Conservation (phyloP, 1,140 invertebrate species). For the Calephelis virginiensis region DNA sequence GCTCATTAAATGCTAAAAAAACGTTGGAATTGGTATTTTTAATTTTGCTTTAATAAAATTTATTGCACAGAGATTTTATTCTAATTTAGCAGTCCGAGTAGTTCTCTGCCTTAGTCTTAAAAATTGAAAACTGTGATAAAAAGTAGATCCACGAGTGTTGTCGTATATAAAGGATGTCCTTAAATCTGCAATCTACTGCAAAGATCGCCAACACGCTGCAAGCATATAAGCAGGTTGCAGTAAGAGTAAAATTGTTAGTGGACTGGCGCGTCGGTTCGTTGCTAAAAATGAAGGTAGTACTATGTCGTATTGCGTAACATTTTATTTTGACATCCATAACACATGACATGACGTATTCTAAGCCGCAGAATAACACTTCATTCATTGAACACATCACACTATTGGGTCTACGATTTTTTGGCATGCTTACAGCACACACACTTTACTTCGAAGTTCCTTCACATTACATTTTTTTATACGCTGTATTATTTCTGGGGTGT, state of each 20-base stretch:
- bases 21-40: too few relatives aligned
- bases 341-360: constrained; percentile 20
- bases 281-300: constrained; percentile 3
- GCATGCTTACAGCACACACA: constrained; percentile 48
- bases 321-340: constrained; percentile 13
- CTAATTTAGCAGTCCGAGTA: too few relatives aligned
- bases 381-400: constrained; percentile 45
- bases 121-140: constrained; percentile 43
- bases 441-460: constrained; percentile 21
- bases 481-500: constrained; percentile 9
- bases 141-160: constrained; percentile 73
- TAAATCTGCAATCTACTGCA: constrained; percentile 28
- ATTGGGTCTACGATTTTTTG: constrained; percentile 56
- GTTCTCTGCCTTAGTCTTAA: background rate
- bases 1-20: background rate
- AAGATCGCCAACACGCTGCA: constrained; percentile 69
- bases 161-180: constrained; percentile 30
- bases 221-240: constrained; percentile 41
- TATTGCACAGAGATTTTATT: too few relatives aligned
- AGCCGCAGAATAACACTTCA: constrained; percentile 28
- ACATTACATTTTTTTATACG: constrained; percentile 22
- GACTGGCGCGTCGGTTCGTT: constrained; percentile 12
- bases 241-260: constrained; percentile 17
- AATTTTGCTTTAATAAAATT: too few relatives aligned
- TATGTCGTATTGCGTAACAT: constrained; percentile 7